phyloP scores from a whole-genome alignment of 2,113 vertebrate species.

The Poecile atricapillus region DNA sequence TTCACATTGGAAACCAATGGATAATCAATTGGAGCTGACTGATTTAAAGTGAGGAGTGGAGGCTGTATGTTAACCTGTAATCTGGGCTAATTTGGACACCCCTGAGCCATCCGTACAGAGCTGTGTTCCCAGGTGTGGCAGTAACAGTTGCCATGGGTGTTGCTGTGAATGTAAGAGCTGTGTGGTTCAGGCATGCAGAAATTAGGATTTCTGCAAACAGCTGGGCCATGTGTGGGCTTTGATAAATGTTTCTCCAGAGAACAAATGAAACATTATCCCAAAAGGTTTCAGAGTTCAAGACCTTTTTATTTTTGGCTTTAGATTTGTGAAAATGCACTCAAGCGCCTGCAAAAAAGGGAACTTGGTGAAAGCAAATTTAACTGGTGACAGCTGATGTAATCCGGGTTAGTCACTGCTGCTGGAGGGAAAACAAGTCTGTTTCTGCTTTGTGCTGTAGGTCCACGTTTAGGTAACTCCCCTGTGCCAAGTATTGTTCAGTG shows the following conservation, averaged over 20 bases:
- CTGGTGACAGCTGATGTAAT: slow-evolving; percentile 14
- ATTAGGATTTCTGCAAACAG: not conserved
- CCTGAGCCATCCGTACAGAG: not conserved
- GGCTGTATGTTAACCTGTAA: not conserved
- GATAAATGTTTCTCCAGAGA: not conserved
- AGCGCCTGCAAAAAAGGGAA: not conserved
- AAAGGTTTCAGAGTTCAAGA: not conserved
- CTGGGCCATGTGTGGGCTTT: not conserved
- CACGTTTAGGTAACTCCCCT: slow-evolving; percentile 96
- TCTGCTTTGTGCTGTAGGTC: slow-evolving; percentile 79
- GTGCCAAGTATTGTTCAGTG: slow-evolving; percentile 99
- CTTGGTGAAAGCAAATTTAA: not conserved
- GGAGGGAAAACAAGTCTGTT: slow-evolving; percentile 35
- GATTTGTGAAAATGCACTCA: not conserved
- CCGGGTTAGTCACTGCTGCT: not conserved
- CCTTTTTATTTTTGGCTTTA: not conserved
- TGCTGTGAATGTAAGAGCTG: not conserved
- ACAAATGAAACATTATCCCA: not conserved
- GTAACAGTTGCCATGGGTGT: not conserved
- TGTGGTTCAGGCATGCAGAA: slow-evolving; percentile 26
- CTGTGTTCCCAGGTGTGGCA: not conserved
- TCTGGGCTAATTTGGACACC: not conserved
- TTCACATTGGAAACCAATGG: not conserved
- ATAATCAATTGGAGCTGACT: not conserved
- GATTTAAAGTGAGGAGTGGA: not conserved